Conservation (phyloP, 1,140 invertebrate genomes). For the Ruditapes philippinarum region DNA sequence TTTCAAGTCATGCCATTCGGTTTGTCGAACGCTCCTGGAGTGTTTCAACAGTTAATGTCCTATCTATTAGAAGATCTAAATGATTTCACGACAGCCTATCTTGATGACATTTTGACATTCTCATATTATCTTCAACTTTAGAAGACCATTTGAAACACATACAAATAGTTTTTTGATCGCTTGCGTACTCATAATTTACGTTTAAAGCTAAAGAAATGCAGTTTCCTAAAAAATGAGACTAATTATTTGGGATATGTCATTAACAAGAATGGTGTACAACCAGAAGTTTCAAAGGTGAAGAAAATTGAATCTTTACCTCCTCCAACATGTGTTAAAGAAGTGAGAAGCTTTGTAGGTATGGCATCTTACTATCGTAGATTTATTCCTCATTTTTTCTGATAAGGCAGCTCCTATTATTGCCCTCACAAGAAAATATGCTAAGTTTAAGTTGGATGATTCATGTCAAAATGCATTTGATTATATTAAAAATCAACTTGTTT, state of each 20-base stretch:
- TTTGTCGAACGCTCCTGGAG: not conserved
- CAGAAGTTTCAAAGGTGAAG: conserved; percentile 3
- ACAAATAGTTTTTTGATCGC: not conserved
- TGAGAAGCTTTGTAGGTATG: conserved; percentile 68
- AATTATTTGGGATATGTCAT: conserved; percentile 29
- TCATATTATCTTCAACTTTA: not conserved
- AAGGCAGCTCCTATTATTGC: conserved; percentile 54
- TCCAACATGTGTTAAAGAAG: conserved; percentile 16
- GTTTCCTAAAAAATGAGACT: conserved; percentile 18
- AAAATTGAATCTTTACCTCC: not conserved
- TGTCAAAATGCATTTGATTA: conserved; percentile 69
- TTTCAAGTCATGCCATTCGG: conserved; percentile 32
- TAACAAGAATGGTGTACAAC: not conserved
- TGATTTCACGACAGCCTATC: conserved; percentile 9
- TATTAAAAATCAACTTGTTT: conserved; percentile 69
- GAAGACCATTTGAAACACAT: conserved; percentile 14
- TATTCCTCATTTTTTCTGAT: conserved; percentile 71
- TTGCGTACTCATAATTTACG: not conserved
- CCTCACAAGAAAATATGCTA: conserved; percentile 51
- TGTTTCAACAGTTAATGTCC: conserved; percentile 1
- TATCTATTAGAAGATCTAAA: not conserved
- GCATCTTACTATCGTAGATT: conserved; percentile 71
- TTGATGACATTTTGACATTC: conserved; percentile 5
- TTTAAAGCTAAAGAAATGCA: conserved; percentile 46
- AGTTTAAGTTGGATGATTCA: conserved; percentile 39